Conservation (phyloP, 2,113 vertebrate genomes). For the Poeciliopsis occidentalis region DNA sequence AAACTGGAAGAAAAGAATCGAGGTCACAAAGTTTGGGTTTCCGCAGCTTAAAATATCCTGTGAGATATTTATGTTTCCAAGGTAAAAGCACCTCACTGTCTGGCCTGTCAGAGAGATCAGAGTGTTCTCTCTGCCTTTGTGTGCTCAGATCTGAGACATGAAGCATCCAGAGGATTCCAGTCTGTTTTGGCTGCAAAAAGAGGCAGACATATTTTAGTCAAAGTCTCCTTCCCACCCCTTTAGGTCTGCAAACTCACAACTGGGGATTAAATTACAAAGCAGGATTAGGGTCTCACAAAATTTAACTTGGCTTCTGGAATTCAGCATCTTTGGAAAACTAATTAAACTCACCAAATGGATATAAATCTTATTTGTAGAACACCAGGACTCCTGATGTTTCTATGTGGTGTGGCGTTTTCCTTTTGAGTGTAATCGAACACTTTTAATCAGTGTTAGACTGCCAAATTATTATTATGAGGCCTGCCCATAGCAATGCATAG, state of each 20-base stretch:
- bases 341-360: neutral
- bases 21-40: neutral
- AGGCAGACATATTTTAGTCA: conserved; percentile 11
- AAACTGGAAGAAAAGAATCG: neutral
- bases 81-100: conserved; percentile 62
- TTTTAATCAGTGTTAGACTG: neutral
- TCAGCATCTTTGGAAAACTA: neutral
- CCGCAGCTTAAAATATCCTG: neutral
- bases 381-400: too few relatives aligned
- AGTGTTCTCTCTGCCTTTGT: conserved; percentile 56
- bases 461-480: neutral
- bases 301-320: neutral
- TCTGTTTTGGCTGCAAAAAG: conserved; percentile 65
- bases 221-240: too few relatives aligned
- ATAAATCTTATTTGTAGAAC: too few relatives aligned
- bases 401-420: too few relatives aligned
- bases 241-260: neutral
- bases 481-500: too few relatives aligned
- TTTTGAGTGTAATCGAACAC: too few relatives aligned
- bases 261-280: neutral
- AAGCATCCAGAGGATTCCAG: conserved; percentile 58
- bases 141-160: conserved; percentile 54
- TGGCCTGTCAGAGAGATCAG: conserved; percentile 66
- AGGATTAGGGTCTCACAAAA: neutral
- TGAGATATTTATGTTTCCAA: neutral